Evolutionary conservation across 2,888 invertebrate species (phyloP), one percentile per base, ranked within the genome.

Genomic region (Morinoia aosen): DNA sequence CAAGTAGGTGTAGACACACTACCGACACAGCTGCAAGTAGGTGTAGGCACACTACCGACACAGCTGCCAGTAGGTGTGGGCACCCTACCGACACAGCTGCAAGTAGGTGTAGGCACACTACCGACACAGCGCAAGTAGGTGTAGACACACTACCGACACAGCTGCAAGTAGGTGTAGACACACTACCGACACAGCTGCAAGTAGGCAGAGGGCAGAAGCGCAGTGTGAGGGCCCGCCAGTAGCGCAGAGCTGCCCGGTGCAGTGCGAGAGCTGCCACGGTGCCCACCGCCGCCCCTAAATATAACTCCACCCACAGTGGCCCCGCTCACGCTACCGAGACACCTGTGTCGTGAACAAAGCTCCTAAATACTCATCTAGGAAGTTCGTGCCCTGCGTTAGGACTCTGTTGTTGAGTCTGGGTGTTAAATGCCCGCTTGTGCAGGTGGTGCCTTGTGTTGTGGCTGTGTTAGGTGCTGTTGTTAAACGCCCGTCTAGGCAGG

Each of bases 221-320:
- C 76, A 76, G 76, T 25, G 76, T 8, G 12, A 2, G 33, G 76
- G 1, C 19, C 76, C 76, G 33, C 76, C 16, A 76, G 76, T 76
- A 76, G 19, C 10, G 90, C 19, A 48, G 40, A 40, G 90, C 90
- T 0, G 4, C 40, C 16, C 90, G 90, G 12, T 90, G 90, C 90
- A 90, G 90, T 90, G 39, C 40, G 11, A 48, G 90, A 14, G 40
- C 39, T 48, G 90, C 90, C 40, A 3, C 48, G 25, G 90, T 48
- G 48, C 40, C 90, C 48, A 90, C 90, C 7, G 90, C 90, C 40
- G 39, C 48, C 90, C 12, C 90, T 90, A 90, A 90, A 90, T 90
- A 90, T 90, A 90, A 40, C 40, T 48, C 90, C 90, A 90, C 90
- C 90, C 90, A 90, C 90, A 39, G 48, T 48, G 48, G 90, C 48